A percentile compares a stretch with the other conserved stretches of the same genome.
Conservation (phyloP, 2,888 invertebrate species). For the Coleophora deauratella region DNA sequence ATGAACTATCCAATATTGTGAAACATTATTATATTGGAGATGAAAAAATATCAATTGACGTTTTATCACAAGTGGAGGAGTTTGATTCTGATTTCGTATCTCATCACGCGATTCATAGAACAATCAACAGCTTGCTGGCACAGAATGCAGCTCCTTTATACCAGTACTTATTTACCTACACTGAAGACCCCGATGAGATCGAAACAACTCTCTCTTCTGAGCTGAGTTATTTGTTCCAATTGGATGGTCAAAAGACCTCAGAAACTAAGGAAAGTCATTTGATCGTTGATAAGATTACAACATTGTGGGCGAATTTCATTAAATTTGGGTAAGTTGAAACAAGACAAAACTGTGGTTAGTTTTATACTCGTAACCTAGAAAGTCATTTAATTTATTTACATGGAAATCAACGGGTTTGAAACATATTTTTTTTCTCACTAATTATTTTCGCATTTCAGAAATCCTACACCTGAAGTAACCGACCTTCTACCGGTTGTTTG, state of each 20-base stretch:
- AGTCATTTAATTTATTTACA: too few species aligned
- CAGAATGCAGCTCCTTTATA: slow-evolving; percentile 49
- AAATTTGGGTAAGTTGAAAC: neutral
- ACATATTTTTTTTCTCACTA: too few species aligned
- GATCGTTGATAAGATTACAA: neutral
- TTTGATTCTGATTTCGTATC: slow-evolving; percentile 54
- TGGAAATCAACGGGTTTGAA: too few species aligned
- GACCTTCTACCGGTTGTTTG: slow-evolving; percentile 12
- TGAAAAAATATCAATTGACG: slow-evolving; percentile 29
- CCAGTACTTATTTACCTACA: slow-evolving; percentile 50
- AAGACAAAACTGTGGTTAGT: too few species aligned
- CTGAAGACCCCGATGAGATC: slow-evolving; percentile 25
- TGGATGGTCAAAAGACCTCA: neutral
- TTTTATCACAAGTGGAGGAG: slow-evolving; percentile 31
- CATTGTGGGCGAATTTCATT: neutral
- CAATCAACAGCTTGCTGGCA: slow-evolving; percentile 36
- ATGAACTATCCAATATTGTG: slow-evolving; percentile 32
- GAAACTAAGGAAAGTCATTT: neutral
- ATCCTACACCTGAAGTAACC: neutral
- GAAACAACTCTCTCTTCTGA: slow-evolving; percentile 30
- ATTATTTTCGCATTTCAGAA: neutral
- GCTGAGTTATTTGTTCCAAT: neutral
- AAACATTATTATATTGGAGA: slow-evolving; percentile 60
- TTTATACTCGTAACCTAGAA: too few species aligned
- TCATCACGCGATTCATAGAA: slow-evolving; percentile 51